Percentiles rank a stretch among this genome's conserved stretches.
These are phyloP conservation scores for Dioctria rufipes DNA, from an alignment of 2,888 invertebrate species.

Conservation along the genomic window DNA sequence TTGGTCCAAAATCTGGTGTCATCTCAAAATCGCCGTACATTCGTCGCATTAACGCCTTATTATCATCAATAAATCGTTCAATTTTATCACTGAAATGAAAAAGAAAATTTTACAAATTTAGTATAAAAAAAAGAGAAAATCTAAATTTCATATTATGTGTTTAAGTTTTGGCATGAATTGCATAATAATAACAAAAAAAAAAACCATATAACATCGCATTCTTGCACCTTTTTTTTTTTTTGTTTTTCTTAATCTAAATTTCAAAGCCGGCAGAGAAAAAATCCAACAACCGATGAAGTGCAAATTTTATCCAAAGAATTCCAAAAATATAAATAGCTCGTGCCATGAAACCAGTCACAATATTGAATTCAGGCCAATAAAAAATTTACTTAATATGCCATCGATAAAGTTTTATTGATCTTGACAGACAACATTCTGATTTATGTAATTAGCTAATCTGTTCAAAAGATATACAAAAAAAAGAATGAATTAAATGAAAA, in stretches of 20 bases:
- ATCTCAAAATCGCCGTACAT: constrained; percentile 94
- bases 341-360: constrained; percentile 20
- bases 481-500: too few species aligned
- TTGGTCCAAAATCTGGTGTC: constrained; percentile 74
- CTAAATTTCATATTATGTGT: too few species aligned
- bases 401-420: constrained; percentile 35
- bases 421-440: constrained; percentile 43
- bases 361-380: background rate
- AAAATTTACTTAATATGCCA: constrained; percentile 22
- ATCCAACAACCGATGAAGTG: too few species aligned
- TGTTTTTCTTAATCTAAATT: too few species aligned
- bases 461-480: too few species aligned
- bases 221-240: too few species aligned
- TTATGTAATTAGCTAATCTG: background rate
- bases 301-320: too few species aligned
- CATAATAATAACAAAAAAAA: too few species aligned
- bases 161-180: background rate
- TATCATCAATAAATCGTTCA: constrained; percentile 93
- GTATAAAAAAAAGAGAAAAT: background rate
- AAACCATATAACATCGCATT: too few species aligned
- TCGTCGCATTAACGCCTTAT: constrained; percentile 92
- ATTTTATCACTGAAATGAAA: constrained; percentile 84
- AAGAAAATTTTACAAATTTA: background rate
- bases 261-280: background rate
- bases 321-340: constrained; percentile 38